Evolutionary conservation across 2,888 invertebrate genomes (phyloP).

Genomic region (Anthophora plumipes): DNA sequence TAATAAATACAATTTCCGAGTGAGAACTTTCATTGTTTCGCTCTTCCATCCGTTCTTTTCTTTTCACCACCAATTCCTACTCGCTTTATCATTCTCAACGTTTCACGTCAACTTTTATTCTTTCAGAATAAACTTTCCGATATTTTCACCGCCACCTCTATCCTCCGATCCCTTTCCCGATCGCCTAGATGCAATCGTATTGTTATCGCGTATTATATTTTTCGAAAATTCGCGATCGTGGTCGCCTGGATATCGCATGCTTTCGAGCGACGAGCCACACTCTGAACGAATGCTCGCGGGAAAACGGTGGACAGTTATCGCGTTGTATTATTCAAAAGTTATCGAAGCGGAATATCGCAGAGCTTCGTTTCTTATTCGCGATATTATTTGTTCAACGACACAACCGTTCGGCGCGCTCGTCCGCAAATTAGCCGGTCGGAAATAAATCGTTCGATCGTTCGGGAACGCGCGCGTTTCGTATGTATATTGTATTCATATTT

Average conservation of each 20-base stretch:
- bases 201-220: too few species aligned
- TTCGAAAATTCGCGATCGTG: conserved; percentile 1
- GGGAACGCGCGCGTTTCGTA: conserved; percentile 30
- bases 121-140: too few species aligned
- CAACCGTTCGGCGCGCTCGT: not conserved
- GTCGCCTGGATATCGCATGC: not conserved
- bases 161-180: too few species aligned
- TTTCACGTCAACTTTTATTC: too few species aligned
- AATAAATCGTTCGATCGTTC: conserved; percentile 29
- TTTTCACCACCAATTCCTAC: too few species aligned
- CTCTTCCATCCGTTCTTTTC: too few species aligned
- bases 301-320: conserved; percentile 16
- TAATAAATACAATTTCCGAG: too few species aligned
- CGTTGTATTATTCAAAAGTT: conserved; percentile 31
- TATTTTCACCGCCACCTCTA: too few species aligned
- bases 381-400: conserved; percentile 30
- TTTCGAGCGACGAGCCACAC: not conserved
- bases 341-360: conserved; percentile 33
- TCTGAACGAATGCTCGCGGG: not conserved
- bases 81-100: too few species aligned
- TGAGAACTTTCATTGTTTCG: too few species aligned
- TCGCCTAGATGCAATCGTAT: too few species aligned
- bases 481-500: conserved; percentile 64
- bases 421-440: conserved; percentile 37
- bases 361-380: conserved; percentile 18